Evolutionary conservation across 2,888 invertebrate genomes (phyloP), one percentile per base, ranked within the genome.

Genomic region (Bombyx huttoni): DNA sequence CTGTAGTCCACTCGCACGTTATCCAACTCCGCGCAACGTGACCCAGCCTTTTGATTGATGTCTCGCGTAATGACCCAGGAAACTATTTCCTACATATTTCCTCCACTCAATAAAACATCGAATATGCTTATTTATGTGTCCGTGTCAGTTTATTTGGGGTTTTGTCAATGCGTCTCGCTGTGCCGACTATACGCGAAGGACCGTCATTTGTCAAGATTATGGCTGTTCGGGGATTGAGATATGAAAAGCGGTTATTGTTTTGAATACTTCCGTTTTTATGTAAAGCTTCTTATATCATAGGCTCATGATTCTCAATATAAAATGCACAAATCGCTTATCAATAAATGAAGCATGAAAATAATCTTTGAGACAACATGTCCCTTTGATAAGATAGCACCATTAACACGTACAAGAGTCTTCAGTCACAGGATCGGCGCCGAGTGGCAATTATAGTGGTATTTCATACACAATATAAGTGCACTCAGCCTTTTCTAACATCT

Each of bases 201-300:
- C 86, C 81, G 78, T 82, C 78, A 85, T 86, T 87, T 87, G 83
- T 86, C 87, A 87, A 80, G 86, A 86, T 85, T 87, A 86, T 80
- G 70, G 75, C 76, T 78, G 77, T 79, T 78, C 70, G 76, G 76
- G 80, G 76, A 84, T 84, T 78, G 79, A 81, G 81, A 81, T 81
- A 82, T 81, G 81, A 80, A 80, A 78, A 78, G 79, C 74, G 73
- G 83, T 84, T 85, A 85, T 84, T 87, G 83, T 87, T 86, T 86
- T 75, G 81, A 78, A 81, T 84, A 80, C 79, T 78, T 82, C 65
- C 70, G 54, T 65, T 73, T 78, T 75, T 75, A 73, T 71, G 60
- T 67, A 55, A 47, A 49, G 49, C 14, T 8, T 40, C 34, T 24
- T 49, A 40, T 47, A 52, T 56, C 58, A 59, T 53, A 56, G 58